Base-by-base conservation (phyloP, 2,113 vertebrate genomes). In the Macquaria ambigua region DNA sequence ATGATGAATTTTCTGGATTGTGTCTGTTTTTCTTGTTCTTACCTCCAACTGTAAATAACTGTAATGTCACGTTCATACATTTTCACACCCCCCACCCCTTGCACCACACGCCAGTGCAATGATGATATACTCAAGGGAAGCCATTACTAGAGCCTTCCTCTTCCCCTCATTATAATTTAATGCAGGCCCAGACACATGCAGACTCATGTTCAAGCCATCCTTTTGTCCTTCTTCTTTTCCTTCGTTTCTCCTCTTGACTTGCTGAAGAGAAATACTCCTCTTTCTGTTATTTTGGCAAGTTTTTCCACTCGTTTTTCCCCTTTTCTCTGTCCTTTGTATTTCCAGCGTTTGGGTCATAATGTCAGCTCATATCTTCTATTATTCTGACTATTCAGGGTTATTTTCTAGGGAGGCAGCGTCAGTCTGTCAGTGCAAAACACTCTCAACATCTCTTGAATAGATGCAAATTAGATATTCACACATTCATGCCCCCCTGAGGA, bases 161-260 rank as follows among this genome's bases (percentile, higher is more conserved):
- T n/a, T 64, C 74, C 21, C 20, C 75, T 89, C 87, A 87, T 91
- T 87, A 85, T 55, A 67, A 85, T 74, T 87, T 79, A 74, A 82
- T 83, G 48, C 58, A 21, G 61, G 28, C 72, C 2, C 74, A 73
- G 79, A 82, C 74, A 39, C 31, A 48, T 68, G 52, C 79, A 89
- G 79, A 68, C 69, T 81, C 62, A 8, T 58, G 79, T 70, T 77
- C 34, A 5, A 56, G 43, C 18, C 43, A 21, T 64, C 74, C 61
- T 68, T 12, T 71, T 58, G 46, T 68, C 28, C 53, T 63, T 37
- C 37, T 6, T 16, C 37, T 68, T 9, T 1, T 34, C 28, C 12
- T 8, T 25, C 37, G 25, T 37, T 18, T 28, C 43, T 68, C 50
- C 74, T 61, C 18, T 53, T 74, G n/a, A 48, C 43, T 43, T 9